A percentile compares a stretch with the other conserved stretches of the same genome.
Evolutionary conservation across 2,888 invertebrate species (phyloP).

Genomic region (Folsomia candida): DNA sequence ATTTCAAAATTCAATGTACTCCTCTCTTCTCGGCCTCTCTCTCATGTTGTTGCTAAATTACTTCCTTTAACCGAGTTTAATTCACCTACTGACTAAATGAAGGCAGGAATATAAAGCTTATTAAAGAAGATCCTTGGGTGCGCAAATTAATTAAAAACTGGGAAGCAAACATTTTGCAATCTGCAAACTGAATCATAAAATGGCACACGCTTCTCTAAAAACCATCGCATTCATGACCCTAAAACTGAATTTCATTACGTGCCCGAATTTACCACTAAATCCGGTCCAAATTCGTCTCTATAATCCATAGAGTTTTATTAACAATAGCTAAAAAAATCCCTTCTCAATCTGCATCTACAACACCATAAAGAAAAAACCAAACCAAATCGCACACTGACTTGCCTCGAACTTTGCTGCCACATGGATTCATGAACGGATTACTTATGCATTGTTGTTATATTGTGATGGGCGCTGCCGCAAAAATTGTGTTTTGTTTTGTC

Average conservation of each 20-base stretch:
- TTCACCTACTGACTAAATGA: neutral
- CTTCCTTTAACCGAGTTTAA: neutral
- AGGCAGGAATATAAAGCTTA: neutral
- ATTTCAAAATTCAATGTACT: constrained; percentile 2
- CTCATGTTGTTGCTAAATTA: neutral
- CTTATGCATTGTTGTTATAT: neutral
- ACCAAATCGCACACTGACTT: neutral
- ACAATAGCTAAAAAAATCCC: neutral
- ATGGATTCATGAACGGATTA: neutral
- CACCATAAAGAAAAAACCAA: neutral
- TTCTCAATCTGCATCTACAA: neutral
- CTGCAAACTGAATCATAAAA: no score
- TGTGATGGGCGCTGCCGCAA: no score
- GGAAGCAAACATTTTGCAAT: neutral
- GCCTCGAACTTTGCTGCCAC: neutral
- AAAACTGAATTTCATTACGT: neutral
- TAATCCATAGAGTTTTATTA: neutral
- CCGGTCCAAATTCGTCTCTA: neutral
- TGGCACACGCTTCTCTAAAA: neutral
- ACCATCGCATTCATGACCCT: neutral
- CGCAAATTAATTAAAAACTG: neutral
- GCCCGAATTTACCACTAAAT: neutral
- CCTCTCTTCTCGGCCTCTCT: neutral
- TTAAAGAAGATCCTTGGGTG: neutral
- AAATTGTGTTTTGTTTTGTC: neutral